These are phyloP conservation scores for Blastobasis adustella DNA, from an alignment of 2,888 invertebrate species.

Conservation along the genomic window DNA sequence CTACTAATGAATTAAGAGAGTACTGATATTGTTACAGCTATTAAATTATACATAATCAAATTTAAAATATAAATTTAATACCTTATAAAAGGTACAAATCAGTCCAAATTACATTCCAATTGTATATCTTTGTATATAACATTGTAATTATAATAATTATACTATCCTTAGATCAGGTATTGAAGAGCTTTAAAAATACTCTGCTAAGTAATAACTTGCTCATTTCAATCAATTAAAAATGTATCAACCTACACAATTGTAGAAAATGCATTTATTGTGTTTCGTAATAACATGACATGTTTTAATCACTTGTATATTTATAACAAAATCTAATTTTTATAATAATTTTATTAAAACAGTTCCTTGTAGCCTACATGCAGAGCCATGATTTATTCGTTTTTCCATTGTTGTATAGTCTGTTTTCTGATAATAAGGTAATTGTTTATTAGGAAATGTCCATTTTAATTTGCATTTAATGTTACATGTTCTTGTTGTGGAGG, in stretches of 20 bases:
- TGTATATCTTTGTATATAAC: slow-evolving; percentile 61
- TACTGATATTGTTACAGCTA: slow-evolving; percentile 64
- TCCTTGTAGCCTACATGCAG: too few relatives aligned
- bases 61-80: slow-evolving; percentile 21
- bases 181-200: slow-evolving; percentile 63
- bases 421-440: too few relatives aligned
- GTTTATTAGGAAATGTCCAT: too few relatives aligned
- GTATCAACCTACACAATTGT: slow-evolving; percentile 22
- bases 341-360: background rate
- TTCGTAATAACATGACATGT: slow-evolving; percentile 6
- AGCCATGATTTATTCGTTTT: too few relatives aligned
- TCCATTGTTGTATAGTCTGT: too few relatives aligned
- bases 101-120: slow-evolving; percentile 72
- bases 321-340: background rate
- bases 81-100: slow-evolving; percentile 46
- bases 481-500: too few relatives aligned
- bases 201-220: slow-evolving; percentile 57
- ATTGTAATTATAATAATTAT: slow-evolving; percentile 19
- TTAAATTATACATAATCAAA: slow-evolving; percentile 43
- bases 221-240: slow-evolving; percentile 42
- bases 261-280: slow-evolving; percentile 50
- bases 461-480: too few relatives aligned
- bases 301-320: background rate
- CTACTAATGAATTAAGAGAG: slow-evolving; percentile 26
- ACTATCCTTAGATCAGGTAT: slow-evolving; percentile 47